Evolutionary conservation across 2,113 vertebrate genomes (phyloP).

Genomic region (Pogonocichla stellata): DNA sequence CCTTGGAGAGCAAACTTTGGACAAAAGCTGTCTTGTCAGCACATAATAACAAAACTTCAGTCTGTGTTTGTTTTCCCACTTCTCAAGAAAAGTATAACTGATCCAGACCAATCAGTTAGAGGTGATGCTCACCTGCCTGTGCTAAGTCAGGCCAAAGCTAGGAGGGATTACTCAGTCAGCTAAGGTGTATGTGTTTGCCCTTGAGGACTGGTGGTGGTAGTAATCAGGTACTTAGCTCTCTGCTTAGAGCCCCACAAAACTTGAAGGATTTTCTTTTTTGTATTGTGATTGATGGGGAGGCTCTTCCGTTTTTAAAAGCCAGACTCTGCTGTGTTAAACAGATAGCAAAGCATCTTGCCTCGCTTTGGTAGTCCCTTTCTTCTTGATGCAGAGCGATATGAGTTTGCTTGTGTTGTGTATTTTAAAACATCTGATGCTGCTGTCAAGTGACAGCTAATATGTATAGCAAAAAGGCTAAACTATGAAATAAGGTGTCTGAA

Average conservation of each 20-base stretch:
- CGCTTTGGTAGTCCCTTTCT: neutral
- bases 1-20: neutral
- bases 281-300: neutral
- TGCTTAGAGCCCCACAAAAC: neutral
- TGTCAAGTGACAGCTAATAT: neutral
- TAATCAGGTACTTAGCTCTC: neutral
- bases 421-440: neutral
- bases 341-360: neutral
- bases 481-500: neutral
- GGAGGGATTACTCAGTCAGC: neutral
- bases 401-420: neutral
- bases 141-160: neutral
- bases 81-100: neutral
- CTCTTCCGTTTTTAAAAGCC: neutral
- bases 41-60: neutral
- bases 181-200: neutral
- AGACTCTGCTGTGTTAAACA: neutral
- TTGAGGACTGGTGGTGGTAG: neutral
- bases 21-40: neutral
- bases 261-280: neutral
- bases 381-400: fast-evolving
- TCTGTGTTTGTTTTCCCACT: neutral
- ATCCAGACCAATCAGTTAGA: neutral
- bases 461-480: neutral
- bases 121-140: neutral